Evolutionary conservation across 2,888 invertebrate genomes (phyloP), one percentile per base, ranked within the genome.

Genomic region (Sarcophaga rosellei): DNA sequence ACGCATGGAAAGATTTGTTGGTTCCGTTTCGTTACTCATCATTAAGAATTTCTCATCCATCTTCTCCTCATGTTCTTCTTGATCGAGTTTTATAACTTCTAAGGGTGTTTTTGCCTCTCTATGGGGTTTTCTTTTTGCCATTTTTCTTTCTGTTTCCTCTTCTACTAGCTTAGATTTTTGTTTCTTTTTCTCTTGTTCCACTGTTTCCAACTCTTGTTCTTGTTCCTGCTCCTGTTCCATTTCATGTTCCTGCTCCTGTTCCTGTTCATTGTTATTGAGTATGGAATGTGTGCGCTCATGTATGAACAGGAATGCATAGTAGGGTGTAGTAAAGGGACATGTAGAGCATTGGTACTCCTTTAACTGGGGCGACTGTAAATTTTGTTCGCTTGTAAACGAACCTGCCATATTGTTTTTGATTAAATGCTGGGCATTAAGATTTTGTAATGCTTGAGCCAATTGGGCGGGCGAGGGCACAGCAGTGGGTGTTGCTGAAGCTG

Each of bases 301-400:
- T 74, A 98, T 97, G 93, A 97, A 98, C 89, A 98, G 94, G 91
- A 98, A 97, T 78, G 98, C 98, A 90, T 98, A 95, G 91, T 98
- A 96, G 88, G 97, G 96, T 59, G 98, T 98, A 65, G 97, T 96
- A 92, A 98, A 98, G 79, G 97, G 96, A 92, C 98, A 98, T 92
- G 96, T 96, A 65, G 97, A 96, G 94, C 98, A 98, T 88, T 97
- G 96, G 93, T 98, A 98, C 86, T 96, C 96, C 93, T 97, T 97
- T 88, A 95, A 91, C 17, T 91, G 91, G 1, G 91, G 89, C 17
- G 90, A 85, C 53, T 90, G 89, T 0, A 89, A 88, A 57, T 91
- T 89, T 83, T 90, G 91, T 75, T 92, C 90, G 3, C 21, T 72
- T 1, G 61, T 35, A 11, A 78, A 81, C 2, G 63, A 6, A 3